Conservation (phyloP, 1,140 invertebrate species). For the Chrysomallon squamiferum region DNA sequence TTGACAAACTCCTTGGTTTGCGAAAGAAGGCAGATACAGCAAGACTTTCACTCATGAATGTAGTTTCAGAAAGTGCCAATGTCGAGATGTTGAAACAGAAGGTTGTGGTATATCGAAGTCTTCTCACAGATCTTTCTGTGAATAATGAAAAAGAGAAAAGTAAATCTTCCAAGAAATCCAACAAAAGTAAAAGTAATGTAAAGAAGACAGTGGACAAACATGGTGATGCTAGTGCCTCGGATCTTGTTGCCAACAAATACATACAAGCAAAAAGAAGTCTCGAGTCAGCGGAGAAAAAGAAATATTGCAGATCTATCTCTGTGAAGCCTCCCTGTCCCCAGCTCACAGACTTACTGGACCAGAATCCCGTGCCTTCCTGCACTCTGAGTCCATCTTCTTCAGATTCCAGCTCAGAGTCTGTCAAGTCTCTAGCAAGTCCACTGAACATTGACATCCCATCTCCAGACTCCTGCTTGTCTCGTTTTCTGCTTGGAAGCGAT, state of each 20-base stretch:
- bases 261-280: no score
- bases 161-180: background rate
- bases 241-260: no score
- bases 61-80: conserved; percentile 44
- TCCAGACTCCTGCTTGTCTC: background rate
- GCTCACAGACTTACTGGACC: background rate
- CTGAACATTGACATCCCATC: conserved; percentile 5
- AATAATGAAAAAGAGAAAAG: background rate
- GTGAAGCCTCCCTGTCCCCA: background rate
- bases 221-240: no score
- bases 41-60: conserved; percentile 7
- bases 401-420: background rate
- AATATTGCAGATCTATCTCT: no score
- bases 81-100: conserved; percentile 44
- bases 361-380: background rate
- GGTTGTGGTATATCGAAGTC: conserved; percentile 41
- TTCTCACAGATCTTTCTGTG: conserved; percentile 34
- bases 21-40: conserved; percentile 16
- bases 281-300: no score
- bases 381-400: background rate
- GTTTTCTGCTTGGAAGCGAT: background rate
- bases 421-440: background rate
- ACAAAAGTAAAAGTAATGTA: background rate
- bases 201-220: no score
- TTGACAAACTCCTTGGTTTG: conserved; percentile 47